Evolutionary conservation across 2,797 vertebrate genomes (phyloP), one percentile per base, ranked within the genome.

Genomic region (Falco berigora): DNA sequence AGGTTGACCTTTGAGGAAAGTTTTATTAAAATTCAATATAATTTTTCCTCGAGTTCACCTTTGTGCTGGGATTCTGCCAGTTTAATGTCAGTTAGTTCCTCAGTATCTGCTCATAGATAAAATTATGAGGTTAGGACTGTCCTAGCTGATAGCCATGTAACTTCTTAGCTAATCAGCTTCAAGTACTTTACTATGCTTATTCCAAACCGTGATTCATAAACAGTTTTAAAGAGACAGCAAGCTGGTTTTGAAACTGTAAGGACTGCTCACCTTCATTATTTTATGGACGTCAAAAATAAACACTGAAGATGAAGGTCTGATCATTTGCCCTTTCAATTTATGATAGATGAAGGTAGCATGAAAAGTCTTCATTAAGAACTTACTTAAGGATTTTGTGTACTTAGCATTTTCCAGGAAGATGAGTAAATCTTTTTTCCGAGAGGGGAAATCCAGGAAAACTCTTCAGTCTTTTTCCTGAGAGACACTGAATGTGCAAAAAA

Each of bases 1-100:
- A 93, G 52, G 61, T 17, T 93, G 78, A 85, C 77, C 92, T 96
- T 89, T 91, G 78, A 95, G 95, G 81, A 93, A 90, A 74, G 49
- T 93, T 93, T 78, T 94, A 91, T 91, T 93, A 96, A 96, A 96
- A 96, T 93, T 59, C 81, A 68, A 52, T 94, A 72, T 66, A 79
- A 4, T 63, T 97, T 94, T 91, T 86, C 72, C 92, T 91, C 6
- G 20, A 87, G 52, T 89, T 94, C 64, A 85, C 92, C 81, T 96
- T 92, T 92, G 47, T 0, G 2, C 58, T 88, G 94, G 62, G 79
- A 73, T 72, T 34, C 71, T 96, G 92, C 79, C 92, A 95, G 79
- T 59, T 90, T 84, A 49, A 56, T 83, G 88, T 89, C 89, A 74
- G 82, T 53, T 90, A 40, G 66, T 82, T 94, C 68, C 14, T 5